Base-by-base conservation (phyloP, 2,888 invertebrate genomes). In the Bruchidius siliquastri region DNA sequence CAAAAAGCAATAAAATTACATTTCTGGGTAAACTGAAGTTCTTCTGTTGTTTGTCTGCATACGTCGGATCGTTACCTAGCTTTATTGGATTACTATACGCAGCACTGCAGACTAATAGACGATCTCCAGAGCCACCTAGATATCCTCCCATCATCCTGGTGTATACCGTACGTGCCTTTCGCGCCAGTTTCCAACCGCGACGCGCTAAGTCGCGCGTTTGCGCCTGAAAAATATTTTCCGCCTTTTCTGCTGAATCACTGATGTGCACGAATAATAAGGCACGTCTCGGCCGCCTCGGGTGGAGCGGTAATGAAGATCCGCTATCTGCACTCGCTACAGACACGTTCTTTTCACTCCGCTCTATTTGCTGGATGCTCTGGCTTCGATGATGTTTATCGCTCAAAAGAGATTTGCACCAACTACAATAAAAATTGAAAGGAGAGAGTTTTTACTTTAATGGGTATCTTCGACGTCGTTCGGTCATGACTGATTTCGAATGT, bases 221-320 rank as follows among this genome's bases (percentile, higher is more conserved):
- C 20, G 68, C 21, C 68, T 68, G 68, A 68, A 68, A 68, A 68
- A 68, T 68, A 68, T 72, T 76, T 74, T 78, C 79, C 76, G 82
- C 79, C 80, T 80, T 81, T 82, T 82, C 81, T 82, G 83, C 83
- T 83, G 83, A 83, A 82, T 83, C 83, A 82, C 82, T 82, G 83
- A 83, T 83, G 82, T 81, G 81, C 79, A 73, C 77, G 81, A 82
- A 83, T 83, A 83, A 83, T 83, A 83, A 83, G 81, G 82, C 82
- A 83, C 82, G 83, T 80, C 81, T 79, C 78, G 77, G 75, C 76
- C 76, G 78, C 80, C 80, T 76, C 77, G 79, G 79, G 20, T 8
- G 10, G 68, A 79, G 80, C 81, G 80, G 81, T 82, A 82, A 82
- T 82, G 82, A 82, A 81, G 79, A 78, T 78, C 77, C 77, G 79